These are phyloP conservation scores for Sarcophaga rosellei DNA, from an alignment of 2,888 invertebrate genomes.

Conservation along the genomic window DNA sequence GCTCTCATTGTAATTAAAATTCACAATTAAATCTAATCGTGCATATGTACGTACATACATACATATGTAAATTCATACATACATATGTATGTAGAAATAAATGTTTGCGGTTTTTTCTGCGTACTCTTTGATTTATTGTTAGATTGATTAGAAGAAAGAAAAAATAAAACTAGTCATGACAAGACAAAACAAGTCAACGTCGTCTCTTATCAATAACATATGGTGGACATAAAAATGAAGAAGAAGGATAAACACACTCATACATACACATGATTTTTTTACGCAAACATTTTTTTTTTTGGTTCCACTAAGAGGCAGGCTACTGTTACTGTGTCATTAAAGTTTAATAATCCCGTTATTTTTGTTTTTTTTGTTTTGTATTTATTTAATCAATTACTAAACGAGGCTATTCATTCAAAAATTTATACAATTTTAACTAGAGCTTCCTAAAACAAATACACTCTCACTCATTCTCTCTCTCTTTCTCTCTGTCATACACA, in stretches of 20 bases:
- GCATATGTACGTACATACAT: neutral
- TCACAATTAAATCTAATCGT: neutral
- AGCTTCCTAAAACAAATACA: too few species aligned
- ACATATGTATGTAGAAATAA: neutral
- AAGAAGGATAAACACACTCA: neutral
- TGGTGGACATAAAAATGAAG: neutral
- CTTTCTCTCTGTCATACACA: too few species aligned
- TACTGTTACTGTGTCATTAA: constrained; percentile 74
- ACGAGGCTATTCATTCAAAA: neutral
- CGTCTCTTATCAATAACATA: constrained; percentile 15
- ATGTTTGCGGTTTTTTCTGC: neutral
- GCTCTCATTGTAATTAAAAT: neutral
- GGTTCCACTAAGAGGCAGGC: neutral
- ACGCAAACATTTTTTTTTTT: neutral
- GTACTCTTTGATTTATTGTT: neutral
- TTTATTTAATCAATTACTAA: constrained; percentile 3
- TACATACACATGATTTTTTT: neutral
- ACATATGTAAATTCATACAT: neutral
- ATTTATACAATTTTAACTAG: neutral
- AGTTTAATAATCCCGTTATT: constrained; percentile 73
- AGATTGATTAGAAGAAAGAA: neutral
- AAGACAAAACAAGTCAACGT: neutral
- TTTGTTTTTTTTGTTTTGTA: neutral
- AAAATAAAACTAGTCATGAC: neutral
- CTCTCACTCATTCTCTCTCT: too few species aligned